Conservation (phyloP, 2,113 vertebrate species). For the Sebastes fasciatus region DNA sequence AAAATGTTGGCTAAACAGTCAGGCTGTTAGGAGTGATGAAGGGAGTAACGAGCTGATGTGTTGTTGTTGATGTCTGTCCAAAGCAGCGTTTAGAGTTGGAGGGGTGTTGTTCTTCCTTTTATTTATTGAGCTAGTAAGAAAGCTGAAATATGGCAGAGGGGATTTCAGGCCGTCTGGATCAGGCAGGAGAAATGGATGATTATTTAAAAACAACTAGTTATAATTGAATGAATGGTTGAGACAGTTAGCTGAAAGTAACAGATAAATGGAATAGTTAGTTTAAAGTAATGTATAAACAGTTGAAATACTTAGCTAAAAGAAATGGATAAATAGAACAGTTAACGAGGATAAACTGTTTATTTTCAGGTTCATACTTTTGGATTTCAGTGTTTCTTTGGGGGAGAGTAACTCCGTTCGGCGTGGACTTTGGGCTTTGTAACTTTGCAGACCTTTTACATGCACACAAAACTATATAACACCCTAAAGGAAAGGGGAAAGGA, state of each 20-base stretch:
- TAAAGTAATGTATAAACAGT: neutral
- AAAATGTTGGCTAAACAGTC: constrained; percentile 45
- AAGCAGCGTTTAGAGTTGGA: constrained; percentile 3
- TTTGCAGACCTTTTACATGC: too few species aligned
- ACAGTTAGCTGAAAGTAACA: neutral
- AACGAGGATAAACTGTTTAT: too few species aligned
- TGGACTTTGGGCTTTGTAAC: too few species aligned
- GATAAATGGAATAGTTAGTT: neutral
- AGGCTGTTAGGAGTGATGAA: constrained; percentile 28
- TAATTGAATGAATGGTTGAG: neutral
- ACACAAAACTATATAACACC: too few species aligned
- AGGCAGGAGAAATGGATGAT: neutral
- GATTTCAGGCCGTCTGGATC: neutral
- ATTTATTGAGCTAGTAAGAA: neutral
- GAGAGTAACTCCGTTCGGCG: too few species aligned
- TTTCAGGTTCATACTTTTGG: too few species aligned
- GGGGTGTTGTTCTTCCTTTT: neutral
- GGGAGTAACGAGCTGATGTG: constrained; percentile 5
- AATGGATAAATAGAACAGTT: neutral
- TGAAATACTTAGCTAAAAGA: neutral
- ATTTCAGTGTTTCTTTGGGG: too few species aligned
- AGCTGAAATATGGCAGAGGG: neutral
- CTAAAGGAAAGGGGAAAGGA: too few species aligned
- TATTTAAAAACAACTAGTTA: neutral
- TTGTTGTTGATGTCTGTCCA: constrained; percentile 21